Evolutionary conservation across 1,140 invertebrate species (phyloP).

Genomic region (Ceratitis capitata): DNA sequence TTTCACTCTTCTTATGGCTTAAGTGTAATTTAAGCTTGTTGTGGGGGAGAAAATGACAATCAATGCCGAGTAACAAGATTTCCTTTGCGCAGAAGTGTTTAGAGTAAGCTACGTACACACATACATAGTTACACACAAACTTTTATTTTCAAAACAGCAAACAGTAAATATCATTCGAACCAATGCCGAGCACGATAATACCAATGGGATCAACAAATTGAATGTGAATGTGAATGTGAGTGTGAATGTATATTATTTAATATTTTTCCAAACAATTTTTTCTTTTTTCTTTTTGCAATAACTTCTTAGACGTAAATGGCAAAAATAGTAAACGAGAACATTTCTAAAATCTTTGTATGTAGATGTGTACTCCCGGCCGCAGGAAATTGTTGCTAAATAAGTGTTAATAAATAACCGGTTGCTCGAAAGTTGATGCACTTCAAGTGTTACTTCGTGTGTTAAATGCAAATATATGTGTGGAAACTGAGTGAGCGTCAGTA

Average conservation of each 20-base stretch:
- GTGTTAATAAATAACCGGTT: background rate
- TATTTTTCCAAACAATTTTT: background rate
- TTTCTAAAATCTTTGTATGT: background rate
- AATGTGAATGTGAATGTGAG: background rate
- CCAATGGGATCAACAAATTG: background rate
- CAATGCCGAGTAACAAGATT: conserved; percentile 1
- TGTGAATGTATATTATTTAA: background rate
- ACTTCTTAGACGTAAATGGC: background rate
- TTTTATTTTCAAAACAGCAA: background rate
- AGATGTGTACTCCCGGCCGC: background rate
- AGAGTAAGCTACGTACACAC: background rate
- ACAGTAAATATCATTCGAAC: background rate
- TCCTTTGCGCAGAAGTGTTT: background rate
- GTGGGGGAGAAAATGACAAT: background rate
- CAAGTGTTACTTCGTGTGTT: background rate
- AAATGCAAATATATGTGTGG: too few relatives aligned
- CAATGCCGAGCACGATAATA: background rate
- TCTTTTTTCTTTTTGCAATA: background rate
- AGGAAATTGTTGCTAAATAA: background rate
- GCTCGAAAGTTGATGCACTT: background rate
- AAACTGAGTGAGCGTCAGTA: too few relatives aligned
- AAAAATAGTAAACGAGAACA: background rate
- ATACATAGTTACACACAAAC: background rate
- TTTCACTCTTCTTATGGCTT: background rate
- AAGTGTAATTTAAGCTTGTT: conserved; percentile 30